A percentile compares a stretch with the other conserved stretches of the same genome.
These are phyloP conservation scores for Muscidifurax raptorellus DNA, from an alignment of 1,140 invertebrate genomes.

Conservation along the genomic window DNA sequence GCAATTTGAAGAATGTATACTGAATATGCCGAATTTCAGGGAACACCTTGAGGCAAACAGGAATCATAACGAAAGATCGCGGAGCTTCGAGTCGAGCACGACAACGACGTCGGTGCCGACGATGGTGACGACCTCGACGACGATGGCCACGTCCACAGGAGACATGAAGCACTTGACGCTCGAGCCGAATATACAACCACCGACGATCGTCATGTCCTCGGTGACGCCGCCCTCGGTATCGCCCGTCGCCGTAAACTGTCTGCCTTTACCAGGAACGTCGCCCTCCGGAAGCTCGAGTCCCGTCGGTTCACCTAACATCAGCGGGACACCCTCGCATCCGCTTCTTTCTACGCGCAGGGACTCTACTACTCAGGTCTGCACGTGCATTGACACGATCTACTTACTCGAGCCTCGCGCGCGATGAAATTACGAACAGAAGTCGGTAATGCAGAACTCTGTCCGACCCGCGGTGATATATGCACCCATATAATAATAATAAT, in stretches of 20 bases:
- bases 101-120: conserved; percentile 61
- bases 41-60: conserved; percentile 68
- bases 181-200: conserved; percentile 80
- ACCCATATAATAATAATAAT: no score
- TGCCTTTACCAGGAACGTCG: conserved; percentile 70
- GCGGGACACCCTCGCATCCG: conserved; percentile 78
- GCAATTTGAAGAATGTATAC: no score
- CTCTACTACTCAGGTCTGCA: conserved; percentile 85
- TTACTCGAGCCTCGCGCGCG: no score
- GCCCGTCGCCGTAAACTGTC: conserved; percentile 76
- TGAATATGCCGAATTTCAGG: no score
- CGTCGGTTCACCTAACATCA: conserved; percentile 74
- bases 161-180: conserved; percentile 61
- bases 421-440: no score
- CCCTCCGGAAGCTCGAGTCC: conserved; percentile 71
- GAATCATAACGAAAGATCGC: conserved; percentile 61
- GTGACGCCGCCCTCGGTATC: conserved; percentile 88
- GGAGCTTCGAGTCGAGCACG: conserved; percentile 55
- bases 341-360: conserved; percentile 82
- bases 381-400: background rate
- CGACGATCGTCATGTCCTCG: conserved; percentile 87
- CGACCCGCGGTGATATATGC: no score
- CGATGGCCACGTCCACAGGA: background rate
- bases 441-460: no score
- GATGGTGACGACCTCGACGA: conserved; percentile 38